phyloP scores from a whole-genome alignment of 2,797 vertebrate species.

The Chrysocyon brachyurus region DNA sequence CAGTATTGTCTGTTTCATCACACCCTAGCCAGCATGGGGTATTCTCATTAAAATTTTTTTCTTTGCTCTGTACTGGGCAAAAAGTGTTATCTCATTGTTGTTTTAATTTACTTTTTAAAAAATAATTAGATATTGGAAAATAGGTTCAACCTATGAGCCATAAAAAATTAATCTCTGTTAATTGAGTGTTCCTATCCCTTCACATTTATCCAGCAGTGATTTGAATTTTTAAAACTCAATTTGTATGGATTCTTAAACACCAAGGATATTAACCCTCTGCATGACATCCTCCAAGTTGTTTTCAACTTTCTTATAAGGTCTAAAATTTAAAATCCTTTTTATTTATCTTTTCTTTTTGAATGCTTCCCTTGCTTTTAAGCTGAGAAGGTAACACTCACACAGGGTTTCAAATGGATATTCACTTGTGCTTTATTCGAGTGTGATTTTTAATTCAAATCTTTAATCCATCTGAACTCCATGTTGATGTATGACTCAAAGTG shows the following conservation, averaged over 20 bases:
- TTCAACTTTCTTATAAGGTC: constrained; percentile 41
- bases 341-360: constrained; percentile 29
- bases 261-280: constrained; percentile 71
- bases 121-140: constrained; percentile 85
- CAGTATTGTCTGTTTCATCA: constrained; percentile 49
- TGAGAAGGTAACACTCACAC: not conserved
- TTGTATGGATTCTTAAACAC: constrained; percentile 74
- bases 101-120: constrained; percentile 85
- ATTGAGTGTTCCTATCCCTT: constrained; percentile 80
- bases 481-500: constrained; percentile 28
- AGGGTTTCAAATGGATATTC: not conserved
- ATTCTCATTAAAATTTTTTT: constrained; percentile 76
- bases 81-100: constrained; percentile 82
- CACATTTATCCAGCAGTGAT: constrained; percentile 74
- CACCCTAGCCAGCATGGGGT: constrained; percentile 70
- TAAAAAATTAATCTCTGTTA: constrained; percentile 86
- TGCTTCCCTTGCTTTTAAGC: constrained; percentile 20
- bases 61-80: constrained; percentile 52
- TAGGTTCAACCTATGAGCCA: constrained; percentile 82
- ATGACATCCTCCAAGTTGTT: not conserved
- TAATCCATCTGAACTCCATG: constrained; percentile 56
- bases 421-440: constrained; percentile 61
- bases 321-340: constrained; percentile 44
- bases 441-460: constrained; percentile 75
- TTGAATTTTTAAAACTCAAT: constrained; percentile 82